Evolutionary conservation across 2,797 vertebrate species (phyloP).

Genomic region (Acanthurus lineatus): DNA sequence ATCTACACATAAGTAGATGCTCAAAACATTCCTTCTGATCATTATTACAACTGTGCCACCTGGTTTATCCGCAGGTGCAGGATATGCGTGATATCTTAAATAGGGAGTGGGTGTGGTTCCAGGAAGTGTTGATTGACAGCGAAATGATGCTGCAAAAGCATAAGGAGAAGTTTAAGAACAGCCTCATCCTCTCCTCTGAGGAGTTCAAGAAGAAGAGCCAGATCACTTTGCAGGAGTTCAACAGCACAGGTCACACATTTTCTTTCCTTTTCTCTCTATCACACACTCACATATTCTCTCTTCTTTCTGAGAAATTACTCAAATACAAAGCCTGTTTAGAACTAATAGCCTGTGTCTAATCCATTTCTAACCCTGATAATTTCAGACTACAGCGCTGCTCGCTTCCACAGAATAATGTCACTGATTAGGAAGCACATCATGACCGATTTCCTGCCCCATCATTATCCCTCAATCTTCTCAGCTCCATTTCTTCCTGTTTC

Average conservation of each 20-base stretch:
- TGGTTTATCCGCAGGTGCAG: conserved; percentile 82
- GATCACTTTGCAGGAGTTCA: conserved; percentile 84
- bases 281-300: not conserved
- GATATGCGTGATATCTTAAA: conserved; percentile 83
- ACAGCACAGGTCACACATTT: conserved; percentile 73
- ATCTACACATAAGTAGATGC: not conserved
- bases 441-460: too few relatives aligned
- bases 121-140: conserved; percentile 88
- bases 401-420: too few relatives aligned
- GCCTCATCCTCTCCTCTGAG: conserved; percentile 84
- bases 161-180: conserved; percentile 89
- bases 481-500: too few relatives aligned
- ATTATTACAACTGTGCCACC: conserved; percentile 1
- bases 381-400: too few relatives aligned
- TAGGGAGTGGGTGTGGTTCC: conserved; percentile 88
- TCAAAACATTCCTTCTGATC: not conserved
- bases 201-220: conserved; percentile 89
- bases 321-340: too few relatives aligned
- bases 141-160: conserved; percentile 85
- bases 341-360: too few relatives aligned
- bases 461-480: too few relatives aligned
- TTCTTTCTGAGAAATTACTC: too few relatives aligned
- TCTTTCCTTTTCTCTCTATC: too few relatives aligned
- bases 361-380: too few relatives aligned
- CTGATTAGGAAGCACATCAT: too few relatives aligned